Evolutionary conservation across 2,888 invertebrate species (phyloP).

Genomic region (Seladonia tumulorum): DNA sequence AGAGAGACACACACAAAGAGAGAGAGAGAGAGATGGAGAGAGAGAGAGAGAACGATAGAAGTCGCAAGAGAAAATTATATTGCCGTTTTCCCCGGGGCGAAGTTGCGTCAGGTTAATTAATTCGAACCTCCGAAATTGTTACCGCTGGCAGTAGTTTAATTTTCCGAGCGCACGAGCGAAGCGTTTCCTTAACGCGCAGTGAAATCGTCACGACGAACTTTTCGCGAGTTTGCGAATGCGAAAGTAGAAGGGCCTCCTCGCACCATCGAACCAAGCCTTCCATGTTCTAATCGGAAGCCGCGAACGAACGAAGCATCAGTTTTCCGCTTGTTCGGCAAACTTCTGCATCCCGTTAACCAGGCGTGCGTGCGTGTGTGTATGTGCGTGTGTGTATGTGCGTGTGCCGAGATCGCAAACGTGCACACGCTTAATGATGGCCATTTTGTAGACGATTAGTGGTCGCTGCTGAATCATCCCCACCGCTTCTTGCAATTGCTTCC

Average conservation of each 20-base stretch:
- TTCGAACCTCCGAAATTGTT: conserved; percentile 17
- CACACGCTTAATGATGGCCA: too few species aligned
- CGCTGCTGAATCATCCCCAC: too few species aligned
- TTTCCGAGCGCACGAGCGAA: conserved; percentile 26
- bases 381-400: too few species aligned
- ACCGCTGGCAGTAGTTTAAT: conserved; percentile 40
- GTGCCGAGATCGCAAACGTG: too few species aligned
- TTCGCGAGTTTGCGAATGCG: background rate
- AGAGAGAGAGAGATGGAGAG: background rate
- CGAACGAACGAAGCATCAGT: too few species aligned
- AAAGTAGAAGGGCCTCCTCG: background rate
- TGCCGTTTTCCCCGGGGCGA: conserved; percentile 10
- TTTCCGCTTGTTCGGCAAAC: background rate
- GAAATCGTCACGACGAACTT: background rate
- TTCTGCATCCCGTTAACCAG: background rate
- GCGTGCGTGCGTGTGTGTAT: too few species aligned
- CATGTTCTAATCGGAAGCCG: background rate
- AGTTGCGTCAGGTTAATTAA: conserved; percentile 34
- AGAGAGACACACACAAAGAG: background rate
- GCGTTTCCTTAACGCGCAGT: conserved; percentile 25
- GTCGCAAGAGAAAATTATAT: conserved; percentile 33
- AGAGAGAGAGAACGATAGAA: background rate
- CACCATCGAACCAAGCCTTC: background rate
- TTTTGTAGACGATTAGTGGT: too few species aligned
- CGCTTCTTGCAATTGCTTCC: too few species aligned